Evolutionary conservation across 2,113 vertebrate species (phyloP).

Genomic region (Xenopus borealis): DNA sequence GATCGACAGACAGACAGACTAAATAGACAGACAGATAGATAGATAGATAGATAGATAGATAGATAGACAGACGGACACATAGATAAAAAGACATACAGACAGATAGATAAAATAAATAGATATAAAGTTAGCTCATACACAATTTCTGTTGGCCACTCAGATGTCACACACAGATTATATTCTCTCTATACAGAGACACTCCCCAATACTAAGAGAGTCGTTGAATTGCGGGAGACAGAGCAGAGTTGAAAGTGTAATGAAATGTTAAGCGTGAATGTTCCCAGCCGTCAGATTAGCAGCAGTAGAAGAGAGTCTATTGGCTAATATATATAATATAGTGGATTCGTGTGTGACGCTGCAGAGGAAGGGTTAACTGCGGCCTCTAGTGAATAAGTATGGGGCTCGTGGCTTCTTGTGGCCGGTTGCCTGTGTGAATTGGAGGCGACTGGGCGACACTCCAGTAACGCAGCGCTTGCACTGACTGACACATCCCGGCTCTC

Average conservation of each 20-base stretch:
- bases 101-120: constrained; percentile 11
- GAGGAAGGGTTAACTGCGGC: constrained; percentile 31
- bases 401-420: constrained; percentile 83
- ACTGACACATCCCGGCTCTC: constrained; percentile 78
- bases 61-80: neutral
- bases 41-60: neutral
- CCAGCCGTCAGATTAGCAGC: neutral
- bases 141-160: too few relatives aligned
- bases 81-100: neutral
- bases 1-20: neutral
- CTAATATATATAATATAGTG: too few relatives aligned
- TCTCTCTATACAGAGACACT: too few relatives aligned
- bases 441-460: constrained; percentile 89
- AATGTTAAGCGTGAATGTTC: neutral
- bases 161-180: too few relatives aligned
- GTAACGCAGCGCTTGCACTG: constrained; percentile 86
- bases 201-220: too few relatives aligned
- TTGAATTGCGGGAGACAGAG: too few relatives aligned
- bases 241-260: neutral
- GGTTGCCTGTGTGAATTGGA: constrained; percentile 86
- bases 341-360: constrained; percentile 57
- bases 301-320: constrained; percentile 27
- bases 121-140: neutral
- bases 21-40: neutral
- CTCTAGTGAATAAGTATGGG: constrained; percentile 82